Conservation (phyloP, 2,113 vertebrate genomes). For the Mugil cephalus region DNA sequence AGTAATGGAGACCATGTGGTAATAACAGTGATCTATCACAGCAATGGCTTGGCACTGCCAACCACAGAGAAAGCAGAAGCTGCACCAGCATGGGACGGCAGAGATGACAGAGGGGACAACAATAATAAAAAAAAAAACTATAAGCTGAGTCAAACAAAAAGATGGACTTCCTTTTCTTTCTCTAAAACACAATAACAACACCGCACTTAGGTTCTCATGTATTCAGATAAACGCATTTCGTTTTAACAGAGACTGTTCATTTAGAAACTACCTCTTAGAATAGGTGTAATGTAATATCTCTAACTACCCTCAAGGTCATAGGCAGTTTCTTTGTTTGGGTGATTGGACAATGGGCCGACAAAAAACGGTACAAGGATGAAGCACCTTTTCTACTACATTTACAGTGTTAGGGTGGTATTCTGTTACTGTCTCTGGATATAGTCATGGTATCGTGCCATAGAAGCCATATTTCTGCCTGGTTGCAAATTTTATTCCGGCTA, state of each 20-base stretch:
- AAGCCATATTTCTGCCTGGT: too few species aligned
- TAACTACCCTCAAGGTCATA: too few species aligned
- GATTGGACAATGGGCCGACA: too few species aligned
- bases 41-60: conserved; percentile 51
- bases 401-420: too few species aligned
- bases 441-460: too few species aligned
- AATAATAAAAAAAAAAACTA: conserved; percentile 36
- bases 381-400: too few species aligned
- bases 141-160: conserved; percentile 19
- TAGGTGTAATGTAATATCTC: too few species aligned
- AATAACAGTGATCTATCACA: conserved; percentile 78
- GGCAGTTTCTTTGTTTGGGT: too few species aligned
- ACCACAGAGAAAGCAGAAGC: conserved; percentile 67
- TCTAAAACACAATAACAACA: not conserved
- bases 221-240: not conserved
- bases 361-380: too few species aligned
- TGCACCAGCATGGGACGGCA: conserved; percentile 59
- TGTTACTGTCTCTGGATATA: too few species aligned
- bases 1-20: conserved; percentile 78
- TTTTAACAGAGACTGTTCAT: not conserved
- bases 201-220: not conserved
- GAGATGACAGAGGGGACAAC: conserved; percentile 48
- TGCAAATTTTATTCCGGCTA: too few species aligned
- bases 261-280: not conserved
- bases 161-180: not conserved